These are phyloP conservation scores for Girardinus metallicus DNA, from an alignment of 2,797 vertebrate genomes.

Conservation along the genomic window DNA sequence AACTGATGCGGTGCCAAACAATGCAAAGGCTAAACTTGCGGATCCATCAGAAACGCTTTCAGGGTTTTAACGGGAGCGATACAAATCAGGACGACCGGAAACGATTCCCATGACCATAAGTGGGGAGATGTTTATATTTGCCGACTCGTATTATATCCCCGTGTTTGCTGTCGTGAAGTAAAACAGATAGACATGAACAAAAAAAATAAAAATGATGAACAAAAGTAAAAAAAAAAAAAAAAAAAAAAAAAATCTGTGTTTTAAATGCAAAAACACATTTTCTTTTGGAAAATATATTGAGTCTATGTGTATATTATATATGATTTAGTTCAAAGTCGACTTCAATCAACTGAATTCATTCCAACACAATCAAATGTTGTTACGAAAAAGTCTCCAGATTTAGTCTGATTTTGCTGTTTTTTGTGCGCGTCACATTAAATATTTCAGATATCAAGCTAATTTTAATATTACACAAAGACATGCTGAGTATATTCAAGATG, in stretches of 20 bases:
- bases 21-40: not conserved
- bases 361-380: no score
- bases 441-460: not conserved
- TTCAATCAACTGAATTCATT: no score
- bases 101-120: not conserved
- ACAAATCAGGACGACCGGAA: not conserved
- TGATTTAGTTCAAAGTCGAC: no score
- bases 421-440: not conserved
- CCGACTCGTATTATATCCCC: not conserved
- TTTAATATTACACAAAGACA: not conserved
- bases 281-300: not conserved
- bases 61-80: not conserved
- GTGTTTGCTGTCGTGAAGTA: not conserved
- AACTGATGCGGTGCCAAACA: constrained; percentile 42
- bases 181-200: not conserved
- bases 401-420: not conserved
- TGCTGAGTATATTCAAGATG: not conserved
- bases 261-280: not conserved
- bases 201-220: not conserved
- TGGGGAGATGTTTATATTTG: not conserved
- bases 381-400: not conserved
- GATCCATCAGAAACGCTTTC: not conserved
- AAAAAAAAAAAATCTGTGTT: not conserved
- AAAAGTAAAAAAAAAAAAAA: no score
- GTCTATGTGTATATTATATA: no score